Evolutionary conservation across 2,113 vertebrate genomes (phyloP).

Genomic region (Ptilorrhoa leucosticta): DNA sequence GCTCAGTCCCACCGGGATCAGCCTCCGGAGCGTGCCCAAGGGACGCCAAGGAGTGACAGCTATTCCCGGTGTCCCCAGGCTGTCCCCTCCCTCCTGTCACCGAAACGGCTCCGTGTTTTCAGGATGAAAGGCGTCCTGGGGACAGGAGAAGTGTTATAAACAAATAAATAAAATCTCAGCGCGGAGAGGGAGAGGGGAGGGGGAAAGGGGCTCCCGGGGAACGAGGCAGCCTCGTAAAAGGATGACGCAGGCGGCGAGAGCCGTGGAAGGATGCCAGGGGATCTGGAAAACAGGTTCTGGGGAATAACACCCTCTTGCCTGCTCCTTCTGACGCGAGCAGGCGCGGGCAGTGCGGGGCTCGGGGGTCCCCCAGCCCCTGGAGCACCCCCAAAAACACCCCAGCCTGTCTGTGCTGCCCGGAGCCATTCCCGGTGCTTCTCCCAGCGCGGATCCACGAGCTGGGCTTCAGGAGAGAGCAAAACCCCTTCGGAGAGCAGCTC

Average conservation of each 20-base stretch:
- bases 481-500: background rate
- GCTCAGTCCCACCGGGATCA: background rate
- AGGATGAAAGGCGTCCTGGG: slow-evolving; percentile 22
- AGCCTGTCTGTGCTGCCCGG: background rate
- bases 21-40: background rate
- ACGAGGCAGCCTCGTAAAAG: background rate
- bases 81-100: background rate
- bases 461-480: background rate
- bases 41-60: background rate
- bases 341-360: background rate
- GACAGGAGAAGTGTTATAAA: background rate
- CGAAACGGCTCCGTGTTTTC: background rate
- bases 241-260: background rate
- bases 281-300: slow-evolving; percentile 48
- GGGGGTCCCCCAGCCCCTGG: background rate
- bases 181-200: background rate
- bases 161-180: slow-evolving; percentile 27
- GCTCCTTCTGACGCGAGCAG: background rate
- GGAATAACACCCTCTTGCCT: background rate
- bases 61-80: background rate
- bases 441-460: rapidly evolving
- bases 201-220: slow-evolving; percentile 4
- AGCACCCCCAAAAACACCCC: background rate
- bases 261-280: slow-evolving; percentile 26
- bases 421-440: background rate